These are phyloP conservation scores for Torymus tubicola DNA, from an alignment of 2,888 invertebrate genomes.

Conservation along the genomic window DNA sequence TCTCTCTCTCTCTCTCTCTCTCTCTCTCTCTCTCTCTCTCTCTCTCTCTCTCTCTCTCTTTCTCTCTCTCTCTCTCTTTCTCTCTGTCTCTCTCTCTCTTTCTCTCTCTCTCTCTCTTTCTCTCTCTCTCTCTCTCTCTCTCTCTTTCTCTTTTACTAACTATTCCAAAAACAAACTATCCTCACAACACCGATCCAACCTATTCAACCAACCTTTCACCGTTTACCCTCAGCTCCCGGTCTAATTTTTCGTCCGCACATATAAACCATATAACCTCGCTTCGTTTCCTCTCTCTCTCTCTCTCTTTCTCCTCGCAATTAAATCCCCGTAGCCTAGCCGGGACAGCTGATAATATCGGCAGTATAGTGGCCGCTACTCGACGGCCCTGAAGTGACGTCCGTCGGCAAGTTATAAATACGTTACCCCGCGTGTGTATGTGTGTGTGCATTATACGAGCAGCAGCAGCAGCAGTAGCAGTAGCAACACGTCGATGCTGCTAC, in stretches of 20 bases:
- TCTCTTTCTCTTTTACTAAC: too few relatives aligned
- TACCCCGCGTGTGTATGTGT: constrained; percentile 14
- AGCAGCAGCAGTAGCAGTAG: constrained; percentile 43
- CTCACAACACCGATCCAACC: too few relatives aligned
- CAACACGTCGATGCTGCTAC: constrained; percentile 18
- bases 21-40: too few relatives aligned
- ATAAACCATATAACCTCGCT: not conserved
- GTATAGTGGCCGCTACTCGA: not conserved
- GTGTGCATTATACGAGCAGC: constrained; percentile 24
- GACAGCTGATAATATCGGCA: constrained; percentile 53
- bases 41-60: too few relatives aligned
- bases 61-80: too few relatives aligned
- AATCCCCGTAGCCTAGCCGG: not conserved
- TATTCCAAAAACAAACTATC: too few relatives aligned
- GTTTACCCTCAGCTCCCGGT: not conserved
- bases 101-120: too few relatives aligned
- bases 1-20: too few relatives aligned
- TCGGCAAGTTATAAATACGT: constrained; percentile 54
- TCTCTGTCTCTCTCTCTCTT: too few relatives aligned
- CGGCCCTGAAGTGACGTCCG: constrained; percentile 51
- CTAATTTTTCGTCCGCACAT: not conserved
- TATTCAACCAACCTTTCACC: too few relatives aligned
- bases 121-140: too few relatives aligned
- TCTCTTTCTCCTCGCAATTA: constrained; percentile 13
- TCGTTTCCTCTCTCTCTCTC: constrained; percentile 23